phyloP scores from a whole-genome alignment of 2,888 invertebrate species.

The Acleris literana region DNA sequence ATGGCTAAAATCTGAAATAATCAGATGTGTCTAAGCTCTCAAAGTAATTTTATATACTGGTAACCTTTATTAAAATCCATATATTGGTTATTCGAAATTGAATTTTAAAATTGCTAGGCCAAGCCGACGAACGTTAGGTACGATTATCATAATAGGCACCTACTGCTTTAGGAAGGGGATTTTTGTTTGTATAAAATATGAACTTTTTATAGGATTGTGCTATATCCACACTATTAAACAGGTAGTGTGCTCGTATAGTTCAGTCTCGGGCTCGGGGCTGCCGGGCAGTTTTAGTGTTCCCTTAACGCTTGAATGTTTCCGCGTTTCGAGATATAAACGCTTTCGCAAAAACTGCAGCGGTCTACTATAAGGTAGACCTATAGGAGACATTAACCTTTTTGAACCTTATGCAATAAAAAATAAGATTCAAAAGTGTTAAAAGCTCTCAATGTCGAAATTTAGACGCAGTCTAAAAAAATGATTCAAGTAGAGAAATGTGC shows the following conservation, averaged over 20 bases:
- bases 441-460: constrained; percentile 3
- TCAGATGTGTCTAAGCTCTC: constrained; percentile 4
- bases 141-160: constrained; percentile 27
- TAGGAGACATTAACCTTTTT: constrained; percentile 13
- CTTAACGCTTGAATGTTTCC: constrained; percentile 20
- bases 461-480: constrained; percentile 32
- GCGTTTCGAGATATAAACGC: constrained; percentile 21
- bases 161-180: constrained; percentile 16
- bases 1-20: background rate
- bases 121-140: constrained; percentile 46
- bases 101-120: constrained; percentile 47
- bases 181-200: constrained; percentile 21
- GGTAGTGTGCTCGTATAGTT: constrained; percentile 19
- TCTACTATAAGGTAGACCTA: background rate
- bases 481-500: constrained; percentile 55
- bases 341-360: constrained; percentile 5
- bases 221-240: constrained; percentile 17
- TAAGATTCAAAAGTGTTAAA: constrained; percentile 18
- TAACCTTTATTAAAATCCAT: constrained; percentile 11
- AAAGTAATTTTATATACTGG: constrained; percentile 7
- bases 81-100: constrained; percentile 22
- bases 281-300: constrained; percentile 10
- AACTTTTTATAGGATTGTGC: constrained; percentile 25
- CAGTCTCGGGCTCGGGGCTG: constrained; percentile 18
- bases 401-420: constrained; percentile 1